phyloP scores from a whole-genome alignment of 2,113 vertebrate species.

The Amblyopsis rosae region DNA sequence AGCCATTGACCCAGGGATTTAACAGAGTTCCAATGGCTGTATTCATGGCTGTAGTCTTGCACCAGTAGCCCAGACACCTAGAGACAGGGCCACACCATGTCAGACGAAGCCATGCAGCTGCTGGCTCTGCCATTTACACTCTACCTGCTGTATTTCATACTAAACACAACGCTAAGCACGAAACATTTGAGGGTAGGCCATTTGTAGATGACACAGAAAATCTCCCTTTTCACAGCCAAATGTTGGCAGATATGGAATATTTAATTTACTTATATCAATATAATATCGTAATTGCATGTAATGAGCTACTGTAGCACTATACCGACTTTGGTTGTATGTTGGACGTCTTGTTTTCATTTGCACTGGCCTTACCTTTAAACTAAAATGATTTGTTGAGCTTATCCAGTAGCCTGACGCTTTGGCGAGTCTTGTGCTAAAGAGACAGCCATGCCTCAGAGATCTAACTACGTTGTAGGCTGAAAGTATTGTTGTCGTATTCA shows the following conservation, averaged over 20 bases:
- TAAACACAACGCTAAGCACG: background rate
- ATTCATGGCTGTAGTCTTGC: constrained; percentile 88
- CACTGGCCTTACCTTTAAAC: constrained; percentile 82
- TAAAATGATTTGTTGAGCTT: constrained; percentile 72
- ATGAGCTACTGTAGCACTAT: no score
- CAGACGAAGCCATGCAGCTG: background rate
- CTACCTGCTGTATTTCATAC: background rate
- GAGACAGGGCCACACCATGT: constrained; percentile 37
- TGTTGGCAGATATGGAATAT: no score
- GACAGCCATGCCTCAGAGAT: constrained; percentile 74
- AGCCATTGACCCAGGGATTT: constrained; percentile 89
- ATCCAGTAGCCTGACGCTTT: constrained; percentile 62
- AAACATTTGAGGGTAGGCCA: no score
- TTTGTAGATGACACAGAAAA: no score
- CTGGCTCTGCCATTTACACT: background rate
- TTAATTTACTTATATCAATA: no score
- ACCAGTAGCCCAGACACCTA: constrained; percentile 92
- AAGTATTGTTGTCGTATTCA: constrained; percentile 84
- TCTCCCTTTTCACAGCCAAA: no score
- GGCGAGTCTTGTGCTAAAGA: constrained; percentile 60
- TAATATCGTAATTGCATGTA: no score
- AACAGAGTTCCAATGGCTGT: constrained; percentile 91
- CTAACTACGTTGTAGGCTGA: constrained; percentile 79
- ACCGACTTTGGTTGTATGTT: background rate
- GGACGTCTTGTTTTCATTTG: background rate